phyloP scores from a whole-genome alignment of 2,888 invertebrate species.

The Fissipunctia ypsillon region DNA sequence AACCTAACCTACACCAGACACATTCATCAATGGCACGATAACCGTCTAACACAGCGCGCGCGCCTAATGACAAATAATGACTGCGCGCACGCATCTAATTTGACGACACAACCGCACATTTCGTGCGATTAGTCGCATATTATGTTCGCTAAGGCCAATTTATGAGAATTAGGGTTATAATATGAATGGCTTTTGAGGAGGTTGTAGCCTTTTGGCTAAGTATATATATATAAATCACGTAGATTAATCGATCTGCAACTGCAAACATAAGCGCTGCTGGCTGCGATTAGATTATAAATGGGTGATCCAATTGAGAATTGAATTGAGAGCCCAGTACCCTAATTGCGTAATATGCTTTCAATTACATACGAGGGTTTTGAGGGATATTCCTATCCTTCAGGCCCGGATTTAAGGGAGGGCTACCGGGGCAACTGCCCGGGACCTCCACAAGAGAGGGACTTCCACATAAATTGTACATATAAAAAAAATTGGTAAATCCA shows the following conservation, averaged over 20 bases:
- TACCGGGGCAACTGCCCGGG: too few species aligned
- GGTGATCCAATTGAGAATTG: not conserved
- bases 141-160: conserved; percentile 46
- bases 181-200: conserved; percentile 13
- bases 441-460: too few species aligned
- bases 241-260: not conserved
- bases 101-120: conserved; percentile 56
- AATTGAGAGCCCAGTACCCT: too few species aligned
- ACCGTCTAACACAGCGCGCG: conserved; percentile 60
- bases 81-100: conserved; percentile 58
- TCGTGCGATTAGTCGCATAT: conserved; percentile 37
- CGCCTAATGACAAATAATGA: conserved; percentile 65
- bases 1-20: conserved; percentile 50
- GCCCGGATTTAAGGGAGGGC: too few species aligned
- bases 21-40: conserved; percentile 62
- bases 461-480: too few species aligned
- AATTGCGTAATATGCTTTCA: too few species aligned
- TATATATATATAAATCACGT: not conserved
- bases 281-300: not conserved
- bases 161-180: conserved; percentile 20
- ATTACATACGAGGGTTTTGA: too few species aligned
- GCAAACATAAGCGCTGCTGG: not conserved
- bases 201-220: not conserved
- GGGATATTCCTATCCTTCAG: too few species aligned
- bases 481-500: too few species aligned